Base-by-base conservation (phyloP, 2,113 vertebrate genomes). In the Tragelaphus imberbis region DNA sequence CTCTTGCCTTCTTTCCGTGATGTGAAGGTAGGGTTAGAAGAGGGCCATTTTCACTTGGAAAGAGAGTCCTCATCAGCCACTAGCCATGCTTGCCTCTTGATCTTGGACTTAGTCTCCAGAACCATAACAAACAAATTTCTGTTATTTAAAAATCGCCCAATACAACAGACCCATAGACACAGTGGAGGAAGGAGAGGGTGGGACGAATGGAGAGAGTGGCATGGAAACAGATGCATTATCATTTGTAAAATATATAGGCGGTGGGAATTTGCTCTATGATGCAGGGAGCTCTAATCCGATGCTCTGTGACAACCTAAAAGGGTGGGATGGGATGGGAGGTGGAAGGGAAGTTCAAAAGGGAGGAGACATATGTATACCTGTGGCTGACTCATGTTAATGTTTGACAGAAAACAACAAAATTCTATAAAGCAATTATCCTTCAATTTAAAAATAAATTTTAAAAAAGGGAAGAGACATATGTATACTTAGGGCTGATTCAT, bases 361-460 rank as follows among this genome's bases (percentile, higher is more conserved):
- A 44, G 21, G 23, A 12, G 19, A 36, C 23, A 11, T 58, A 58
- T 25, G 9, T 58, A 4, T 25, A 58, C 56, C 23, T 71, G 11
- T 23, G 9, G 65, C 65, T 71, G 65, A 36, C 21, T 44, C 71
- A 44, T 75, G 21, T 25, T 75, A 21, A 1, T 25, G 10, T 71
- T 36, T 71, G 19, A 16, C 17, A 71, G n/a, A 71, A 71, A 71
- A n/a, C 68, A 71, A 40, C n/a, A 21, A 19, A 71, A 40, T 23
- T n/a, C 7, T 40, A 2, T 23, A 71, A 40, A 40, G 68, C 68
- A 71, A 40, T 44, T 75, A 75, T 75, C 36, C 5, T 7, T 44
- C 71, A 44, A 25, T 44, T 40, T 7, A 13, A 75, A 75, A 75
- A 68, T n/a, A n/a, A 2, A 19, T 30, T 63, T 68, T 0, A 0